Conservation (phyloP, 2,888 invertebrate genomes). For the Dinocampus coccinellae region DNA sequence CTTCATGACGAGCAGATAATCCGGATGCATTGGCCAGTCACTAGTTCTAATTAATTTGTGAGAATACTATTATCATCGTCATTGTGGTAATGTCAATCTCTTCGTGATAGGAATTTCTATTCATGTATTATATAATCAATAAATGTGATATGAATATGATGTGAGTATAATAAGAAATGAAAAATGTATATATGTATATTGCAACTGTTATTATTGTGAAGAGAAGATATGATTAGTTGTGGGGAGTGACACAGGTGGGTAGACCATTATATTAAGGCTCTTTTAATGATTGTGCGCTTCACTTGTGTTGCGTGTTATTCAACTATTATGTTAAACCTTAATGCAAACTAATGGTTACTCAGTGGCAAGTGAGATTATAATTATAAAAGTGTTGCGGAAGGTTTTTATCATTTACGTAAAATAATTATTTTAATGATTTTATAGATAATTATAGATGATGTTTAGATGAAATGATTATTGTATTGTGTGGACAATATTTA, state of each 20-base stretch:
- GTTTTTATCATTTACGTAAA: constrained; percentile 44
- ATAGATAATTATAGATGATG: not conserved
- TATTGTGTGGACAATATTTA: not conserved
- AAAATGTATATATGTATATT: no score
- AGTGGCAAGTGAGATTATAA: constrained; percentile 50
- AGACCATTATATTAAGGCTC: constrained; percentile 48
- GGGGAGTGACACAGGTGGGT: constrained; percentile 37
- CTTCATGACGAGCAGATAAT: not conserved
- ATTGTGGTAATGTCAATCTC: not conserved
- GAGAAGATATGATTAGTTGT: not conserved
- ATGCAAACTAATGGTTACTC: constrained; percentile 53
- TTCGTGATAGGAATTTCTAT: not conserved
- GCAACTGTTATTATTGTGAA: not conserved
- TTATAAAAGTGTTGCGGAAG: constrained; percentile 52
- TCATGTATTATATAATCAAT: not conserved
- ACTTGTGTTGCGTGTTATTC: constrained; percentile 52
- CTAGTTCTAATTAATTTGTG: constrained; percentile 51
- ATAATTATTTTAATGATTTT: not conserved
- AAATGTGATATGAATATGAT: no score
- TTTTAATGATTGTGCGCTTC: constrained; percentile 47
- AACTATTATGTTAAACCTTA: constrained; percentile 52
- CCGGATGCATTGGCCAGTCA: constrained; percentile 44
- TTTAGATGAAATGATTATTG: not conserved
- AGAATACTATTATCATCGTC: not conserved
- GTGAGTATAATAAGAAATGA: no score